Conservation (phyloP, 2,113 vertebrate genomes). For the Phalacrocorax pelagicus region DNA sequence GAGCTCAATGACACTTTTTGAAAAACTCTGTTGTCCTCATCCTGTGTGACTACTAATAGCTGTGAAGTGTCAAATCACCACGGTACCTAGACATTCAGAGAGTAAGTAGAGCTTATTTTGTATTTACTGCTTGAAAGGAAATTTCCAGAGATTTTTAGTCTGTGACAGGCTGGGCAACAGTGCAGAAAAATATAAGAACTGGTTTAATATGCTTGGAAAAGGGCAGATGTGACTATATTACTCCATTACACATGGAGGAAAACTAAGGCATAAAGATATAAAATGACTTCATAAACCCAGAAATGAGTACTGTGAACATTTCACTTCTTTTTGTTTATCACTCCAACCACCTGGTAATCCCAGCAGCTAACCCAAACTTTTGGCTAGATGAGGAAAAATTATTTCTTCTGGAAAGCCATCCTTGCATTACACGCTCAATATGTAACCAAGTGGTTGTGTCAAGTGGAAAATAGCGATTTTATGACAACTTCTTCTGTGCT, state of each 20-base stretch:
- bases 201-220: constrained; percentile 2
- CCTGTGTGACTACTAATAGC: neutral
- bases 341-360: neutral
- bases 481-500: neutral
- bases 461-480: constrained; percentile 5
- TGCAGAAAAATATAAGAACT: neutral
- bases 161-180: neutral
- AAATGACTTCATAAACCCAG: neutral
- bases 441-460: neutral
- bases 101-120: neutral
- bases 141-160: neutral
- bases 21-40: neutral
- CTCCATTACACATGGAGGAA: neutral
- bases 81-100: neutral
- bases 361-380: neutral
- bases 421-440: neutral
- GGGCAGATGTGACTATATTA: constrained; percentile 13
- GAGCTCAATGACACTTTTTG: neutral
- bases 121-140: constrained; percentile 4
- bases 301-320: neutral
- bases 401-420: neutral
- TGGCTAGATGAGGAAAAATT: neutral
- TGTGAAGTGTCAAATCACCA: neutral
- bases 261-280: constrained; percentile 7
- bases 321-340: constrained; percentile 13